These are phyloP conservation scores for Scaptodrosophila lebanonensis DNA, from an alignment of 1,140 invertebrate genomes.

Conservation along the genomic window DNA sequence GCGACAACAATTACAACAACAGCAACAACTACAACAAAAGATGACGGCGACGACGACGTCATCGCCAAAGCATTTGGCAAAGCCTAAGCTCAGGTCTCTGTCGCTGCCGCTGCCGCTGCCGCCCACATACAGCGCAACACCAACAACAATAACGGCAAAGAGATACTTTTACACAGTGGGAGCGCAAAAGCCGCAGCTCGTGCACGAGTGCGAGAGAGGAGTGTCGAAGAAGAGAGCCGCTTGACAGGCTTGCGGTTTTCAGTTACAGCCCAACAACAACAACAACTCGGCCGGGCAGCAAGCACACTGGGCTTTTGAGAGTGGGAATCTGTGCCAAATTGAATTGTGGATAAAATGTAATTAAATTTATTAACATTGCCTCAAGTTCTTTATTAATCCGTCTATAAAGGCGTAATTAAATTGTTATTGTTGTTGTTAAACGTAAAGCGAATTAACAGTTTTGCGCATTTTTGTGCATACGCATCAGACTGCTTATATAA, in stretches of 20 bases:
- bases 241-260: slow-evolving; percentile 69
- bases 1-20: slow-evolving; percentile 19
- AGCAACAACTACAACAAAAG: no score
- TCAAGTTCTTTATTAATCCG: no score
- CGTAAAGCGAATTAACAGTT: no score
- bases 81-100: slow-evolving; percentile 56
- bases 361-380: no score
- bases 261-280: slow-evolving; percentile 54
- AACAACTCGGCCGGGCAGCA: no score
- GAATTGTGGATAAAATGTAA: no score
- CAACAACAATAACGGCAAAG: slow-evolving; percentile 21
- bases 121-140: slow-evolving; percentile 50
- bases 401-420: no score
- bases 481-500: no score
- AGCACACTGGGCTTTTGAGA: no score
- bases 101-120: slow-evolving; percentile 40
- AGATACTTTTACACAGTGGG: slow-evolving; percentile 57
- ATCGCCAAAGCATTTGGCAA: slow-evolving; percentile 63
- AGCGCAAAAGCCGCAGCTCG: background rate
- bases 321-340: no score
- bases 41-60: slow-evolving; percentile 44
- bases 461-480: no score
- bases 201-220: slow-evolving; percentile 1
- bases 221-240: slow-evolving; percentile 9
- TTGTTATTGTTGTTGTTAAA: no score